Evolutionary conservation across 2,888 invertebrate genomes (phyloP), one percentile per base, ranked within the genome.

Genomic region (Acholoe squamosa): DNA sequence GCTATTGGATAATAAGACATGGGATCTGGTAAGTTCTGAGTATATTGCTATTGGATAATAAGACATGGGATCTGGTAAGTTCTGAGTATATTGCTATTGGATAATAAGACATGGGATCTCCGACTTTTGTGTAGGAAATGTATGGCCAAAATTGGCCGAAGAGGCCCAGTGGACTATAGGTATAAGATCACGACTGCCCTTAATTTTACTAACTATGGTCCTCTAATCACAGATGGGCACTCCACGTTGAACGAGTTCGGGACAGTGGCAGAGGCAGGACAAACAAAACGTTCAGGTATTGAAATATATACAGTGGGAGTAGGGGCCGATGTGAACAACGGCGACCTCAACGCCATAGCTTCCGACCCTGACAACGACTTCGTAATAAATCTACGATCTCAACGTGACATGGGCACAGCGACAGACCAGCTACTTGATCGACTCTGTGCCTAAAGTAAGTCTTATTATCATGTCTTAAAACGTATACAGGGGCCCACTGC

Each of bases 211-310:
- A n/a, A n/a, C n/a, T n/a, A n/a, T n/a, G n/a, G n/a, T 43, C 10
- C 43, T 43, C 10, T 43, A 43, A 43, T 33, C 22, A 3, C 25
- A 14, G 93, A 93, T 80, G 93, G 92, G 7, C 25, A 91, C 51
- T 92, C 93, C n/a, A 93, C 92, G 89, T 80, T 93, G 33, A 90
- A 92, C 61, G 56, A 86, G 28, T 14, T 25, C 19, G 19, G 54
- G 0, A 31, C 28, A n/a, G 22, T 54, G 33, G 22, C 19, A 7
- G 89, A 89, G 31, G 89, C 89, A 0, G 3, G 16, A 12, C 5
- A 12, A 22, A 43, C 89, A 28, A 56, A 56, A 34, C 61, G 71
- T 3, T 34, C 61, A 19, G 89, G 89, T 25, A 89, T 89, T n/a
- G 71, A 67, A 0, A 33, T 89, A 10, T 67, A 28, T 14, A 33